A percentile compares a stretch with the other conserved stretches of the same genome.
These are phyloP conservation scores for Zelostemma sp. DNA, from an alignment of 1,140 invertebrate genomes.

Conservation along the genomic window DNA sequence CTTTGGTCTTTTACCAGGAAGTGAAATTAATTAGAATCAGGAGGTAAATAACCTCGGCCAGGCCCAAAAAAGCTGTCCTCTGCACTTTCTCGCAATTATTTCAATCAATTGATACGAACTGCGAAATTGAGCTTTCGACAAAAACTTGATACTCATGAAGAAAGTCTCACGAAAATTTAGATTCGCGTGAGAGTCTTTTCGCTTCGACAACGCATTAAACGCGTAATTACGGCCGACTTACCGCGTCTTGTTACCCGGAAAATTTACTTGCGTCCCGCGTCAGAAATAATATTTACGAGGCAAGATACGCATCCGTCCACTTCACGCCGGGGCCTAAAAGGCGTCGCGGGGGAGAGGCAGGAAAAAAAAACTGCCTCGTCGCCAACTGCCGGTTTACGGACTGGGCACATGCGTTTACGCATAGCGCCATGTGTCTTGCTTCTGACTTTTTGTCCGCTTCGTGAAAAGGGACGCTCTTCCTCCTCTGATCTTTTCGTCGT, in stretches of 20 bases:
- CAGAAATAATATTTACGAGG: constrained; percentile 24
- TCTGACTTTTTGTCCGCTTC: constrained; percentile 39
- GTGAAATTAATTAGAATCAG: background rate
- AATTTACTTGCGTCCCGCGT: constrained; percentile 29
- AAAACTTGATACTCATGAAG: background rate
- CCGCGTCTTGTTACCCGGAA: constrained; percentile 30
- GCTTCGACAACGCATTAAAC: constrained; percentile 29
- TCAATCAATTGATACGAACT: background rate
- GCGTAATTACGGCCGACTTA: constrained; percentile 22
- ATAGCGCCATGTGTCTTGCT: constrained; percentile 62
- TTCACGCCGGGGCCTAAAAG: background rate
- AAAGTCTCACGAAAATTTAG: constrained; percentile 41
- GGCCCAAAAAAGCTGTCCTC: too few species aligned
- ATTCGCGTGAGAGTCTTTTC: constrained; percentile 20
- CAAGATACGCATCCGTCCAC: background rate
- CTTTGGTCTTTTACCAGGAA: background rate
- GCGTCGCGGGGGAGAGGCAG: constrained; percentile 18
- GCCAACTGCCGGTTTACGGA: constrained; percentile 30
- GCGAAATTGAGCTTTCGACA: background rate
- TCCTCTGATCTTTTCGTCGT: constrained; percentile 34
- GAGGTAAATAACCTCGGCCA: too few species aligned
- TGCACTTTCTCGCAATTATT: constrained; percentile 1
- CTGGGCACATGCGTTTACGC: constrained; percentile 51
- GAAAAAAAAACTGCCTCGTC: constrained; percentile 25
- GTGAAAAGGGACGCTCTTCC: constrained; percentile 35